Base-by-base conservation (phyloP, 2,797 vertebrate species). In the Acridotheres tristis region DNA sequence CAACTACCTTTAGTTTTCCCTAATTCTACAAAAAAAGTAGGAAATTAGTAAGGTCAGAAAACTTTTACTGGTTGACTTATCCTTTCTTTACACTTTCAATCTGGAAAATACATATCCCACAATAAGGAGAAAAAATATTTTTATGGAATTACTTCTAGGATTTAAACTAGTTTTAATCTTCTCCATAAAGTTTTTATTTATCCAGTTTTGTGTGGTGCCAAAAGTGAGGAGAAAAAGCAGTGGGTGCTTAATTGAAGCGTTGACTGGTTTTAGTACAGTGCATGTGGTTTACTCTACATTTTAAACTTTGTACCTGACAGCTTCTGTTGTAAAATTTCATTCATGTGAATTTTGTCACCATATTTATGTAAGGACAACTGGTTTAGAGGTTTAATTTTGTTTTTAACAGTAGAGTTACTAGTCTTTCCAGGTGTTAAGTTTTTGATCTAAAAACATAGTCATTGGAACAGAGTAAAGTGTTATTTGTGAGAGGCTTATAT, bases 1-100 rank as follows among this genome's bases (percentile, higher is more conserved):
- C 90, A 59, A 20, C 71, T 91, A 85, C 63, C 85, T 80, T 95
- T 34, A n/a, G 74, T 91, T 95, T 93, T 92, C 72, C 67, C 73
- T 77, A 88, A n/a, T 89, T 93, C 55, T 87, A 55, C 48, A 85
- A 58, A 83, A 65, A 86, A 74, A 80, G 50, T 30, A 90, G 71
- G 25, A 71, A 84, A 92, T 94, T 42, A 85, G 21, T 88, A 71
- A 36, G 54, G 50, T 32, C 91, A 90, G 85, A 92, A 95, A 91
- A 91, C 90, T 97, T 97, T 89, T 20, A 18, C 34, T 58, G 16
- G 2, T 43, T 81, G 38, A n/a, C 18, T 77, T 69, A 8, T 8
- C 17, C 36, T 55, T 53, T 58, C 26, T 58, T 51, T 42, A 15
- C 21, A 15, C 8, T 62, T 38, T n/a, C 14, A 58, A 47, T 18